Evolutionary conservation across 92 coral and sea anemone species (phyloP), one percentile per base, ranked within the genome.

Genomic region (Siderastrea radians): DNA sequence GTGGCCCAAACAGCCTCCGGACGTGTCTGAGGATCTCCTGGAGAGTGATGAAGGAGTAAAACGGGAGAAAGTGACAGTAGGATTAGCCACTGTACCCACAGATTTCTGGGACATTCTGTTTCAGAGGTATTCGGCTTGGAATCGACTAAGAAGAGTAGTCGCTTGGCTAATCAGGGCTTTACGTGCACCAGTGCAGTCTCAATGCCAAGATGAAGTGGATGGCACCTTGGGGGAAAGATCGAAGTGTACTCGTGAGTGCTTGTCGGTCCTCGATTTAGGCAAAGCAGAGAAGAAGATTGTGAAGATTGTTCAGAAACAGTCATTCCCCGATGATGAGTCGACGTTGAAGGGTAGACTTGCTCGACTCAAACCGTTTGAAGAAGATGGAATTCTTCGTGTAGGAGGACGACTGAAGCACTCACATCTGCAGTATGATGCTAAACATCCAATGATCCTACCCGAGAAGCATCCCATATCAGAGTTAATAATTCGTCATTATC

Each of bases 1-100:
- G 43, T 94, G 93, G 96, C 93, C 94, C 6, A 72, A 71, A 64
- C 97, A 94, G 61, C 92, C 95, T 16, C 61, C 51, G n/a, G 92
- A 91, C 46, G 68, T 71, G 10, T 66, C n/a, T 1, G 80, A 57
- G 16, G 78, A 51, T 16, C 79, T 81, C 7, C 61, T 63, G 70
- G 87, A 77, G 49, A 72, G 44, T 6, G 95, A 92, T 11, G 91
- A 83, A 79, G 88, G 93, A 7, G 87, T 92, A 4, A 88, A 77
- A 83, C 83, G 62, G 45, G 80, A 85, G 59, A 82, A 74, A 53
- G 45, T 50, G 2, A 68, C 81, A 3, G 86, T 88, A 1, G 90
- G 83, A 49, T 79, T 79, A 38, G 72, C 91, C 7, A 46, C 74
- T 19, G 80, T 91, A 49, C 54, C 77, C 51, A 53, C 51, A 13